Evolutionary conservation across 1,140 invertebrate genomes (phyloP).

Genomic region (Drosophila seguyi): DNA sequence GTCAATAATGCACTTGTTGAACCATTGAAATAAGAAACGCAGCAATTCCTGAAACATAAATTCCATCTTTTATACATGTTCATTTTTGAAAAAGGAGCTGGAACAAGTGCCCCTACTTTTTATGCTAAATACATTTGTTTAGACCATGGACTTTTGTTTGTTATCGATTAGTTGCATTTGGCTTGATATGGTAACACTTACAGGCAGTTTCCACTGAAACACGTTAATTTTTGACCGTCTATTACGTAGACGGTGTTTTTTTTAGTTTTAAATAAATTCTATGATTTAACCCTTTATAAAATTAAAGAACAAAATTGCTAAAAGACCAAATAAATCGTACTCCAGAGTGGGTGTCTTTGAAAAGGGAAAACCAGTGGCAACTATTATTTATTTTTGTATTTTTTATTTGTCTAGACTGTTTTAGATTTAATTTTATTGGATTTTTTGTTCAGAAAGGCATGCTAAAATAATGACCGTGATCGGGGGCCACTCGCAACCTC

Average conservation of each 20-base stretch:
- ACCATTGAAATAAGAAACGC: constrained; percentile 1
- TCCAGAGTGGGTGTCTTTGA: not conserved
- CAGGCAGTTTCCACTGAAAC: not conserved
- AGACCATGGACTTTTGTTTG: not conserved
- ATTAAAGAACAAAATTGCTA: not conserved
- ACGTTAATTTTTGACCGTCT: not conserved
- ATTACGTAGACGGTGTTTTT: no score
- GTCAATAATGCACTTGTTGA: constrained; percentile 26
- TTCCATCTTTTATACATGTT: not conserved
- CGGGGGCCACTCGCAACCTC: constrained; percentile 79
- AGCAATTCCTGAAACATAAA: not conserved
- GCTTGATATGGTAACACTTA: not conserved
- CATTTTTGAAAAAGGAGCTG: not conserved
- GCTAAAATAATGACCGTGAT: constrained; percentile 80
- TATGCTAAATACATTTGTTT: no score
- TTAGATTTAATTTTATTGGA: constrained; percentile 55
- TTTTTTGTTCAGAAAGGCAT: constrained; percentile 78
- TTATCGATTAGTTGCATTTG: not conserved
- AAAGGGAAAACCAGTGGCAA: not conserved
- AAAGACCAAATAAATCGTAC: not conserved
- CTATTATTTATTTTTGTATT: constrained; percentile 48
- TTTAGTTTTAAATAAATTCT: no score
- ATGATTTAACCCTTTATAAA: no score
- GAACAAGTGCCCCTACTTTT: no score
- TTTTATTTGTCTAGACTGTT: constrained; percentile 57